Evolutionary conservation across 2,888 invertebrate species (phyloP), one percentile per base, ranked within the genome.

Genomic region (Nomada fucata): DNA sequence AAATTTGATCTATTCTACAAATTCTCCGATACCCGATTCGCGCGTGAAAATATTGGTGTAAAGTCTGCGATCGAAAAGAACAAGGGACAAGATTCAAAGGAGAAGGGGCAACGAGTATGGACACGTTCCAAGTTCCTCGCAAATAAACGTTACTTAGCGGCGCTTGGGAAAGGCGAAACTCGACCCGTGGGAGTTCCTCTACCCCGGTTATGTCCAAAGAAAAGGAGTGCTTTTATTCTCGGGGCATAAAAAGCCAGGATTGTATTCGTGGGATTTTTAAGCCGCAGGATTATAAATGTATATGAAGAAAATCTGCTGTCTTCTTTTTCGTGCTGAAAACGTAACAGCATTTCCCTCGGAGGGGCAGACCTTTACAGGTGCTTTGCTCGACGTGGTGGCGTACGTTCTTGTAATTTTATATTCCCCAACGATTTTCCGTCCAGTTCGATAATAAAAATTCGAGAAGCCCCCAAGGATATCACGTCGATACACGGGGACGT

Each of bases 41-140:
- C 47, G 47, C 15, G 47, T 47, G 15, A 15, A 15, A 47, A 47
- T 47, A 47, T 47, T 10, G 2, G 15, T 2, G 47, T 1, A 15
- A 15, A 15, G 15, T 47, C 15, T 15, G 15, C 11, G 13, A 15
- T 47, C 2, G 13, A 47, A 47, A 47, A 47, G 15, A 47, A 47
- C 47, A 47, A 47, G 47, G 11, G 3, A 47, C 47, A 47, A 47
- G 47, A 47, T 15, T 69, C 44, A 79, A 76, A 76, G 53, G 59
- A 59, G 18, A 55, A 50, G 67, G 75, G 69, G 23, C 52, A 59
- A 57, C 59, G 72, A 55, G 72, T 61, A 70, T 71, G 77, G 78
- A 80, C 79, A 78, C 79, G 78, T 80, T 78, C 79, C 79, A 72
- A 78, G 67, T 78, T 78, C 44, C 72, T 78, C 78, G 79, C 78